phyloP scores from a whole-genome alignment of 1,140 invertebrate species.

The Cotesia vestalis region DNA sequence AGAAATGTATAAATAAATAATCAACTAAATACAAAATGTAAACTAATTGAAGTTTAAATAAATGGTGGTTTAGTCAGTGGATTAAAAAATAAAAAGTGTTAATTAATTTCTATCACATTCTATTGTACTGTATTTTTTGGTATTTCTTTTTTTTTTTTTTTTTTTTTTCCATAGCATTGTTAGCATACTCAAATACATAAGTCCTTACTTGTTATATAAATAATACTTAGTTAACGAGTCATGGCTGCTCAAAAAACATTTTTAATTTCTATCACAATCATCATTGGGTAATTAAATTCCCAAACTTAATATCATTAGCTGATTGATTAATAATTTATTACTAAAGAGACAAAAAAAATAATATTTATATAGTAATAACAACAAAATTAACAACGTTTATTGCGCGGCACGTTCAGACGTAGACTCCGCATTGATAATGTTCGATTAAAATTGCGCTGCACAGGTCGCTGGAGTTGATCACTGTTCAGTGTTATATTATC shows the following conservation, averaged over 20 bases:
- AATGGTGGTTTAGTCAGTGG: not conserved
- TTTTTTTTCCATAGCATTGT: conserved; percentile 53
- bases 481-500: conserved; percentile 68
- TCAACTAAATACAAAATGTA: not conserved
- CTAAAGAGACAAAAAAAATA: no score
- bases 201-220: conserved; percentile 52
- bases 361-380: conserved; percentile 21
- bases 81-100: not conserved
- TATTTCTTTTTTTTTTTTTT: conserved; percentile 47
- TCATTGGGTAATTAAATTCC: conserved; percentile 31
- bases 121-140: conserved; percentile 54
- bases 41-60: not conserved
- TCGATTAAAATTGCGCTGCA: conserved; percentile 82
- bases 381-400: conserved; percentile 62
- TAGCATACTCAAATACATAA: conserved; percentile 50
- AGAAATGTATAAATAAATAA: not conserved
- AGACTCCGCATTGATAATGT: conserved; percentile 87
- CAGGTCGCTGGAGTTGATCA: conserved; percentile 73
- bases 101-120: conserved; percentile 40
- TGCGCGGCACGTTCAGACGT: conserved; percentile 67
- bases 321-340: conserved; percentile 2
- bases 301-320: conserved; percentile 1
- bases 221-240: conserved; percentile 51
- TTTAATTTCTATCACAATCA: conserved; percentile 51
- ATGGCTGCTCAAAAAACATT: conserved; percentile 49